A percentile compares a stretch with the other conserved stretches of the same genome.
Conservation (phyloP, 2,888 invertebrate species). For the Germaria angustata region DNA sequence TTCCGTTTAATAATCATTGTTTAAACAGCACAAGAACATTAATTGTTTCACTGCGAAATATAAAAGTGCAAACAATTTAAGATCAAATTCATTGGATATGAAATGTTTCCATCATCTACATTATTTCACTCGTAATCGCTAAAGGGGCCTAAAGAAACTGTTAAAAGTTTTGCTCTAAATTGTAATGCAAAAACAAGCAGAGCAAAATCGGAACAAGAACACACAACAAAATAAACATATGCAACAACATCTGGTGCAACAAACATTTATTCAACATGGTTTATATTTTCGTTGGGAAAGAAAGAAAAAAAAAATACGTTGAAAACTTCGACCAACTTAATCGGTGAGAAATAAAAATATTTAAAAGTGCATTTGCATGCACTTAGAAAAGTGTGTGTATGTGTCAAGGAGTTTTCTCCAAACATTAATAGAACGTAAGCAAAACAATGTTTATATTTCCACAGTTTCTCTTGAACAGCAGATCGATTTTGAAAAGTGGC, state of each 20-base stretch:
- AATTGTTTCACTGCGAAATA: neutral
- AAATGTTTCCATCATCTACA: neutral
- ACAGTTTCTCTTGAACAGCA: too few relatives aligned
- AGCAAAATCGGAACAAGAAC: slow-evolving; percentile 29
- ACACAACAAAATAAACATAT: neutral
- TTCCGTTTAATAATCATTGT: slow-evolving; percentile 16
- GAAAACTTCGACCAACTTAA: slow-evolving; percentile 28
- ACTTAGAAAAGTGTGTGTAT: neutral
- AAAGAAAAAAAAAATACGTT: neutral
- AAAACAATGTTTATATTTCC: too few relatives aligned
- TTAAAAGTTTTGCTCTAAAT: slow-evolving; percentile 22
- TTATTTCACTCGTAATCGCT: neutral
- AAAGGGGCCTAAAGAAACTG: slow-evolving; percentile 21
- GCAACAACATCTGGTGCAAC: slow-evolving; percentile 18
- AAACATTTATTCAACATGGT: slow-evolving; percentile 48
- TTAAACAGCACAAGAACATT: neutral
- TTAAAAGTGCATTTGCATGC: slow-evolving; percentile 4
- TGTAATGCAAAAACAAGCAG: neutral
- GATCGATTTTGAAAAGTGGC: too few relatives aligned
- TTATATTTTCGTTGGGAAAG: slow-evolving; percentile 30
- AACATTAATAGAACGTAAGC: neutral
- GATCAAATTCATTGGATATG: slow-evolving; percentile 13
- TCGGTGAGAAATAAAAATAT: slow-evolving; percentile 24
- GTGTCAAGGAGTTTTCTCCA: slow-evolving; percentile 2
- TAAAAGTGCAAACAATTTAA: neutral